phyloP scores from a whole-genome alignment of 2,888 invertebrate genomes.

The Synergus umbraculus region DNA sequence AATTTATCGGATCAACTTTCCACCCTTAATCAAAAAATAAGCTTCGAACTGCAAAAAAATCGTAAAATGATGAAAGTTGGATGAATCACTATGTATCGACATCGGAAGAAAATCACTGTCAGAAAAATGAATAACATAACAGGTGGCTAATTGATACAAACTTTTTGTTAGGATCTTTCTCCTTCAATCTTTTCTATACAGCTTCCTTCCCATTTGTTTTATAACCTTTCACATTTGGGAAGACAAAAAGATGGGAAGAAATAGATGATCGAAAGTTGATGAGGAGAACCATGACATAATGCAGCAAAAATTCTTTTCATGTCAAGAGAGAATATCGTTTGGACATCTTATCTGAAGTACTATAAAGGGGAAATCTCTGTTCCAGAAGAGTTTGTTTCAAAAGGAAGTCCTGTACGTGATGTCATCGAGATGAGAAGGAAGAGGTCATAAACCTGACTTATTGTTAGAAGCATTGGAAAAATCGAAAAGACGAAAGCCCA shows the following conservation, averaged over 20 bases:
- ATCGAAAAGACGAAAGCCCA: not conserved
- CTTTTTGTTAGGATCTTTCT: not conserved
- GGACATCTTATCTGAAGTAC: constrained; percentile 6
- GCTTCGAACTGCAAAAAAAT: constrained; percentile 31
- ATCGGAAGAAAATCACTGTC: not conserved
- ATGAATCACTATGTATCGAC: not conserved
- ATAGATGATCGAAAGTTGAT: not conserved
- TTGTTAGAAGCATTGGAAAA: not conserved
- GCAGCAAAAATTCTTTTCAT: constrained; percentile 1
- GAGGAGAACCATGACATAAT: not conserved
- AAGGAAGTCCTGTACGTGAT: constrained; percentile 19
- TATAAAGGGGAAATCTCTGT: constrained; percentile 22
- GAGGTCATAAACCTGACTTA: constrained; percentile 9
- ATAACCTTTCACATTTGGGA: not conserved
- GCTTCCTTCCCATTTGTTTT: not conserved
- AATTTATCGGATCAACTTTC: constrained; percentile 24
- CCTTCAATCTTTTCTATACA: not conserved
- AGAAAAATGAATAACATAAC: not conserved
- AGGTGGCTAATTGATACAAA: not conserved
- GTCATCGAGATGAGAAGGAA: constrained; percentile 5
- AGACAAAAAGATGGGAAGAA: not conserved
- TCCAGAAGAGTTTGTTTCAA: constrained; percentile 21
- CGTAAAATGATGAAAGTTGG: constrained; percentile 37
- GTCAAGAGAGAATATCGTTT: not conserved
- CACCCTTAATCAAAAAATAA: constrained; percentile 14